phyloP scores from a whole-genome alignment of 2,797 vertebrate species.

The Kryptolebias ocellatus region DNA sequence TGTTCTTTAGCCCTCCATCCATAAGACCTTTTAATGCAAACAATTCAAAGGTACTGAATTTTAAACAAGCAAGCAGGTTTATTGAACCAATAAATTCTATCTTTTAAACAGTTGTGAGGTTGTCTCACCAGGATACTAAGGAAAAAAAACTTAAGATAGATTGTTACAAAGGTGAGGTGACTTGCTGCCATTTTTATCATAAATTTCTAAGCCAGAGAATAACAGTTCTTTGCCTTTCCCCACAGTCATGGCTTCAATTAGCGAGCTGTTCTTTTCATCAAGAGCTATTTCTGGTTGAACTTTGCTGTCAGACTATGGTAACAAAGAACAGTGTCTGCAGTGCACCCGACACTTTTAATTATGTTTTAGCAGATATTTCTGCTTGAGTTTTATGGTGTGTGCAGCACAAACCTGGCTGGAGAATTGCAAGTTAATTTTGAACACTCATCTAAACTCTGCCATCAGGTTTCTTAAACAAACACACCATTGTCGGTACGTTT shows the following conservation, averaged over 20 bases:
- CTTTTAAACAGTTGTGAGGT: slow-evolving; percentile 49
- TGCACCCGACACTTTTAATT: slow-evolving; percentile 73
- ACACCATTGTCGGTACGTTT: slow-evolving; percentile 11
- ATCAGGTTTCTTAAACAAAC: slow-evolving; percentile 37
- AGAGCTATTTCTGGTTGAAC: slow-evolving; percentile 70
- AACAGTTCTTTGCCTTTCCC: slow-evolving; percentile 43
- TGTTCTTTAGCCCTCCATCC: slow-evolving; percentile 37
- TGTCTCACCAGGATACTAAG: slow-evolving; percentile 44
- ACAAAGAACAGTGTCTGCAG: slow-evolving; percentile 63
- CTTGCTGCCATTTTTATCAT: slow-evolving; percentile 58
- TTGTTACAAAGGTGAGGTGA: slow-evolving; percentile 51
- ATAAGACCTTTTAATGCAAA: slow-evolving; percentile 43
- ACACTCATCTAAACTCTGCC: slow-evolving; percentile 41
- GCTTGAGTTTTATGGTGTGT: slow-evolving; percentile 49
- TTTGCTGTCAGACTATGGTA: slow-evolving; percentile 65
- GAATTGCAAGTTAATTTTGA: slow-evolving; percentile 51
- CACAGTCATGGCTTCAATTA: slow-evolving; percentile 70
- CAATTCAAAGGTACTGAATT: slow-evolving; percentile 16
- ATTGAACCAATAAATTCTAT: slow-evolving; percentile 48
- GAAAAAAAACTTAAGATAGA: slow-evolving; percentile 22
- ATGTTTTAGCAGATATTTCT: slow-evolving; percentile 66
- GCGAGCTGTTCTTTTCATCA: slow-evolving; percentile 59
- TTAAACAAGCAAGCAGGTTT: slow-evolving; percentile 25
- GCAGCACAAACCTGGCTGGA: slow-evolving; percentile 46
- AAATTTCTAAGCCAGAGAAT: slow-evolving; percentile 43